Conservation (phyloP, 30 jellyfish, hydroid and myxozoan species). For the Aurelia aurita complex sp. Pacific region DNA sequence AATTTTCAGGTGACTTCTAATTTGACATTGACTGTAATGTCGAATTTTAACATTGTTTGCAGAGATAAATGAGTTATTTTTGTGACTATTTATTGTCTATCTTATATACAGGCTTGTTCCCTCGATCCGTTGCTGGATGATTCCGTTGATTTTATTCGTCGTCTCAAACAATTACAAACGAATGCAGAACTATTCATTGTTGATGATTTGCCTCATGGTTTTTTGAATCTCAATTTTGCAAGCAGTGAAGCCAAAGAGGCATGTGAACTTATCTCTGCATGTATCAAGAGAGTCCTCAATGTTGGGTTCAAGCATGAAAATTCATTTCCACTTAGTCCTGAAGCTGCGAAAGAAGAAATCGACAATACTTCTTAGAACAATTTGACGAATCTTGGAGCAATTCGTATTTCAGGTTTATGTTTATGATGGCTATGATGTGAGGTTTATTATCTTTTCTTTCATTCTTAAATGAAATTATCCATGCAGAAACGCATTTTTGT, state of each 20-base stretch:
- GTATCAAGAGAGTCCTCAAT: constrained; percentile 76
- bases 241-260: constrained; percentile 95
- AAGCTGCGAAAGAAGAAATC: constrained; percentile 18
- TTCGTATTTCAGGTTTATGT: too few relatives aligned
- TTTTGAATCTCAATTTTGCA: constrained; percentile 85
- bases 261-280: constrained; percentile 86
- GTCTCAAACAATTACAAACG: constrained; percentile 59
- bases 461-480: too few relatives aligned
- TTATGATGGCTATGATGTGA: too few relatives aligned
- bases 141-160: constrained; percentile 85
- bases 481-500: too few relatives aligned
- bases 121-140: constrained; percentile 98
- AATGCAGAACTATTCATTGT: constrained; percentile 81
- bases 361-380: not conserved
- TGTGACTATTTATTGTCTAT: not conserved
- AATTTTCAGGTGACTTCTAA: too few relatives aligned
- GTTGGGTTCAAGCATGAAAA: constrained; percentile 76
- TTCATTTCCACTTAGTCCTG: constrained; percentile 70
- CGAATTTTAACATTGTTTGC: too few relatives aligned
- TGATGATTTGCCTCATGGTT: constrained; percentile 99
- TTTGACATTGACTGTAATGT: too few relatives aligned
- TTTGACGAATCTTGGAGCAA: too few relatives aligned
- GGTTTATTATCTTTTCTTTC: too few relatives aligned
- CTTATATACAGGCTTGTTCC: constrained; percentile 81
- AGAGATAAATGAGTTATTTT: too few relatives aligned